Evolutionary conservation across 2,888 invertebrate species (phyloP).

Genomic region (Plebejus argus): DNA sequence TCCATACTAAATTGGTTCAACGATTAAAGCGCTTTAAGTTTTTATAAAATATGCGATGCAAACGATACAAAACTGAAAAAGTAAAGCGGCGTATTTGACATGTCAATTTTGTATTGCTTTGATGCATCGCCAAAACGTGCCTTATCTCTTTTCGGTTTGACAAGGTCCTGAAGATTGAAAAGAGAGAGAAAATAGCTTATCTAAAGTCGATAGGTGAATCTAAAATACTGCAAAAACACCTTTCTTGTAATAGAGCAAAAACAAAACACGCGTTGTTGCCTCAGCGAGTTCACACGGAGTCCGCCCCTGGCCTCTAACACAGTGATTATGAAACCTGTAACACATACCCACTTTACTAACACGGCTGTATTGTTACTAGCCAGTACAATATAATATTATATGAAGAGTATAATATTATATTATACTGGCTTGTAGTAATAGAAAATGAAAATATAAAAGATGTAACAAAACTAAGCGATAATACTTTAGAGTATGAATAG

Average conservation of each 20-base stretch:
- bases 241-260: background rate
- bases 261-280: constrained; percentile 30
- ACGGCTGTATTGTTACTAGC: constrained; percentile 18
- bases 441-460: too few species aligned
- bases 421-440: too few species aligned
- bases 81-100: background rate
- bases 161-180: background rate
- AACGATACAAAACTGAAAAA: too few species aligned
- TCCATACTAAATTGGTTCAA: too few species aligned
- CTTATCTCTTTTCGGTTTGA: background rate
- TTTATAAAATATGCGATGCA: too few species aligned
- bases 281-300: constrained; percentile 56
- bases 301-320: constrained; percentile 63
- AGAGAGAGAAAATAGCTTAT: background rate
- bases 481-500: too few species aligned
- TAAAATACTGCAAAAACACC: background rate
- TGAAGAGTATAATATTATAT: too few species aligned
- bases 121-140: too few species aligned
- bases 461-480: too few species aligned
- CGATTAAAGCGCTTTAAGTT: too few species aligned
- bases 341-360: background rate
- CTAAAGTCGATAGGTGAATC: background rate
- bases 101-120: background rate
- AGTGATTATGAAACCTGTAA: constrained; percentile 15
- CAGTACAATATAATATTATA: too few species aligned